Percentiles rank a stretch among this genome's conserved stretches.
These are phyloP conservation scores for Ceratothoa steindachneri DNA, from an alignment of 2,888 invertebrate genomes.

Conservation along the genomic window DNA sequence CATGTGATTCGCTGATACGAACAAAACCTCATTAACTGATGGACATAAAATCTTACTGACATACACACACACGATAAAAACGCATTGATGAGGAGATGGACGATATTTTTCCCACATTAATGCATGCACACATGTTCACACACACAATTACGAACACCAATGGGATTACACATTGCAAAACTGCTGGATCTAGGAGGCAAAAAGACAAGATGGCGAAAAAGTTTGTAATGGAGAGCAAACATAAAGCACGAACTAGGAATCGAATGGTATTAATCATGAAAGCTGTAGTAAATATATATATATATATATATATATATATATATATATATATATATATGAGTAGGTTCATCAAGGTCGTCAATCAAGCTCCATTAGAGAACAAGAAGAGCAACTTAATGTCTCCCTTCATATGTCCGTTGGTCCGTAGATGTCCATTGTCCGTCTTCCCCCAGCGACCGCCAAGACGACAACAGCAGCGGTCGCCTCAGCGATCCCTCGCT, in stretches of 20 bases:
- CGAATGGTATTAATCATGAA: too few relatives aligned
- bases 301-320: neutral
- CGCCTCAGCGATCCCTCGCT: neutral
- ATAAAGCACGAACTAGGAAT: too few relatives aligned
- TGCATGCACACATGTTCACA: too few relatives aligned
- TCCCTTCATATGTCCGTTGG: neutral
- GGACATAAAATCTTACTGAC: too few relatives aligned
- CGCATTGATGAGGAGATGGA: too few relatives aligned
- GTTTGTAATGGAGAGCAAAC: too few relatives aligned
- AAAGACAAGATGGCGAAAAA: neutral
- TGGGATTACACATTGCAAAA: too few relatives aligned
- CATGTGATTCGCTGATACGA: too few relatives aligned
- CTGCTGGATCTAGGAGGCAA: neutral
- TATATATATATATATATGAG: slow-evolving; percentile 10
- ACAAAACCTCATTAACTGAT: too few relatives aligned
- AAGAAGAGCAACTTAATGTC: neutral
- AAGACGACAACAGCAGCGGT: neutral
- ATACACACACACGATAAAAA: too few relatives aligned
- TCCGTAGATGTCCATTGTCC: neutral
- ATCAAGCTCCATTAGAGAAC: neutral
- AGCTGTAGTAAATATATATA: neutral
- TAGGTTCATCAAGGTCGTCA: neutral
- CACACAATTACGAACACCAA: too few relatives aligned
- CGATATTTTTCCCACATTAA: too few relatives aligned
- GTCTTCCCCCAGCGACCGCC: neutral